These are phyloP conservation scores for Chelonoidis abingdonii DNA, from an alignment of 2,113 vertebrate species.

Conservation along the genomic window DNA sequence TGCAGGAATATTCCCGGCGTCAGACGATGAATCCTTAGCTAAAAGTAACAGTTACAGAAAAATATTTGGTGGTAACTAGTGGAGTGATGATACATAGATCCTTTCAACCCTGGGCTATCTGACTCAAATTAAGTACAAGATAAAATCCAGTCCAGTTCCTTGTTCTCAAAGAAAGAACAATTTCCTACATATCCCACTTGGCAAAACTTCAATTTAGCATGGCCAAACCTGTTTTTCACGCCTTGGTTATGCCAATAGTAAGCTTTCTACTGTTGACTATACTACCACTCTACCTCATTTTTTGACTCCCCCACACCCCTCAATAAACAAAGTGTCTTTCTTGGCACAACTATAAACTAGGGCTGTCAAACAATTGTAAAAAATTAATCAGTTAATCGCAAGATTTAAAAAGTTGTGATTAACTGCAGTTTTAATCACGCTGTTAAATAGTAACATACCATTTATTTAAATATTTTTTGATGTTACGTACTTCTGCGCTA, in stretches of 20 bases:
- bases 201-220: not conserved
- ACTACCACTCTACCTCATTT: not conserved
- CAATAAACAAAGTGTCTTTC: not conserved
- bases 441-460: too few species aligned
- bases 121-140: not conserved
- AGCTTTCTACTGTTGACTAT: not conserved
- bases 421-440: too few species aligned
- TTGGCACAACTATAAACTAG: not conserved
- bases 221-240: not conserved
- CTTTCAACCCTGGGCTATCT: not conserved
- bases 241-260: too few species aligned
- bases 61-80: not conserved
- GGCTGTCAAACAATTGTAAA: too few species aligned
- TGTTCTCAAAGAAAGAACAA: not conserved
- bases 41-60: not conserved
- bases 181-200: not conserved
- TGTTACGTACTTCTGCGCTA: too few species aligned
- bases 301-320: not conserved
- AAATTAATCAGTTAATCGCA: too few species aligned
- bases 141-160: not conserved
- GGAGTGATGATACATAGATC: not conserved
- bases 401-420: too few species aligned
- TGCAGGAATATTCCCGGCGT: not conserved
- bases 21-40: not conserved
- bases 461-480: too few species aligned